Conservation (phyloP, 2,888 invertebrate genomes). For the Rhogogaster chlorosoma region DNA sequence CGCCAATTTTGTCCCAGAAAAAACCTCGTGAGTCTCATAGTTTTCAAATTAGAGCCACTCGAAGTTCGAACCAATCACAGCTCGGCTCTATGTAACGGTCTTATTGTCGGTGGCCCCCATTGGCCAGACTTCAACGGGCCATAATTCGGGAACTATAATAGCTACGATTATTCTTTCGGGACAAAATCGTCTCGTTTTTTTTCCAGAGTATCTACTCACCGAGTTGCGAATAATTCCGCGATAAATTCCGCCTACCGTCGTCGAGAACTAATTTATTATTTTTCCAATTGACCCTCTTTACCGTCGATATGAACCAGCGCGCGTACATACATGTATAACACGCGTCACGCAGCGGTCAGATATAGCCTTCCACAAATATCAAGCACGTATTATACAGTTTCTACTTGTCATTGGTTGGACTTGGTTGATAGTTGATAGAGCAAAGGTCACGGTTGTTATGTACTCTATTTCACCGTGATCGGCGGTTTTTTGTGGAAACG, state of each 20-base stretch:
- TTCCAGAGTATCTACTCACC: neutral
- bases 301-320: neutral
- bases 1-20: neutral
- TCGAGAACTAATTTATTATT: neutral
- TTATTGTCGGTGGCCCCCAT: neutral
- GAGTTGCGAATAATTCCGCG: neutral
- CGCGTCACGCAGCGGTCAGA: neutral
- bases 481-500: neutral
- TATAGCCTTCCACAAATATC: neutral
- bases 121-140: neutral
- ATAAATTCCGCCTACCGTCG: neutral
- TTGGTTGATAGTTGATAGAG: neutral
- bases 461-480: neutral
- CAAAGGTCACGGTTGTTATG: neutral
- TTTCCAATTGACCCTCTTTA: constrained; percentile 25
- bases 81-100: neutral
- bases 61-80: neutral
- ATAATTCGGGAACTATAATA: constrained; percentile 2
- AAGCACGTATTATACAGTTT: neutral
- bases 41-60: constrained; percentile 1
- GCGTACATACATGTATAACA: neutral
- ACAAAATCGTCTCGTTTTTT: constrained; percentile 26
- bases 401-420: neutral
- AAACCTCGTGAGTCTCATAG: neutral
- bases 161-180: neutral